A percentile compares a stretch with the other conserved stretches of the same genome.
Conservation (phyloP, 2,888 invertebrate genomes). For the Sipha maydis region DNA sequence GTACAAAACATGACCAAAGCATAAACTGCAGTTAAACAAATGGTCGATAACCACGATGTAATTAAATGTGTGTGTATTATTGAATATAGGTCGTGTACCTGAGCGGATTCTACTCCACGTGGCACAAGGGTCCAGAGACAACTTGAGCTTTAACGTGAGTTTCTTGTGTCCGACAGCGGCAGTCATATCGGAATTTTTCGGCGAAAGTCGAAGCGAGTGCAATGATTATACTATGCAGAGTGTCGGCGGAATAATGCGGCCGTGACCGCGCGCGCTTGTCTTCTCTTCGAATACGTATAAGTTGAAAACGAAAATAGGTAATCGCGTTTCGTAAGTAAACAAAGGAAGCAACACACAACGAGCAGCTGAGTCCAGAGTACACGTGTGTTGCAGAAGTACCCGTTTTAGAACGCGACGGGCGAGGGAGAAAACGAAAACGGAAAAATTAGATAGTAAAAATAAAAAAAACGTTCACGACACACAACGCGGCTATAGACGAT, state of each 20-base stretch:
- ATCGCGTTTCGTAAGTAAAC: too few species aligned
- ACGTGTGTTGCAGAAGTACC: too few species aligned
- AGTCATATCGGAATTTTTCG: conserved; percentile 26
- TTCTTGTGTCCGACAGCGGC: conserved; percentile 58
- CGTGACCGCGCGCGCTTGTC: background rate
- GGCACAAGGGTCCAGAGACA: conserved; percentile 64
- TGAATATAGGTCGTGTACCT: conserved; percentile 60
- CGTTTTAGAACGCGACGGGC: background rate
- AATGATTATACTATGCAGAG: too few species aligned
- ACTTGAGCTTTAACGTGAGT: conserved; percentile 59
- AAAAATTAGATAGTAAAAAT: background rate
- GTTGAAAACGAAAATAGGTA: too few species aligned
- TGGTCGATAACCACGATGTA: too few species aligned
- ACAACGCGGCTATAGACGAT: background rate
- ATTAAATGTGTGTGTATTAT: too few species aligned
- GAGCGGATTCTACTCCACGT: conserved; percentile 65
- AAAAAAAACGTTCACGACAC: background rate
- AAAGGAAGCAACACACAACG: too few species aligned
- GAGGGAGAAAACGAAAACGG: background rate
- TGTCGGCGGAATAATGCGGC: background rate
- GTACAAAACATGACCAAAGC: too few species aligned
- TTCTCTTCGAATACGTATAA: too few species aligned
- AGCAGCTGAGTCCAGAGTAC: too few species aligned
- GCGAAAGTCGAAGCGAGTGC: background rate
- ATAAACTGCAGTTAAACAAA: too few species aligned